Evolutionary conservation across 2,888 invertebrate genomes (phyloP).

Genomic region (Oeneis ivallda): DNA sequence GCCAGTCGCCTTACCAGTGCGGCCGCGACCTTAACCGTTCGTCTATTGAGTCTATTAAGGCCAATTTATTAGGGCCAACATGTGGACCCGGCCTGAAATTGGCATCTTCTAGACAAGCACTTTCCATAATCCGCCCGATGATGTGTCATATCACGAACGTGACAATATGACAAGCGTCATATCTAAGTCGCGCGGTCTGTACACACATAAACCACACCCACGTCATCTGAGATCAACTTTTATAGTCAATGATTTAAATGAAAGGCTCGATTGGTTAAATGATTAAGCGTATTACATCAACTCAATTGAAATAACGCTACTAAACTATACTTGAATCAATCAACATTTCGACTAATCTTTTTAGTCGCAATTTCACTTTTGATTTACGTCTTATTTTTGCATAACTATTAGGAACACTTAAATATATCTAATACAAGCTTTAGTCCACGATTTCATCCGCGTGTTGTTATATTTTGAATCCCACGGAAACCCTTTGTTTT

Average conservation of each 20-base stretch:
- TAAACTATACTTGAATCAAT: slow-evolving; percentile 47
- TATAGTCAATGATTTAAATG: slow-evolving; percentile 44
- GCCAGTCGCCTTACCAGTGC: no score
- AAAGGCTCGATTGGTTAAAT: slow-evolving; percentile 42
- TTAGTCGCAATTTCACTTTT: slow-evolving; percentile 7
- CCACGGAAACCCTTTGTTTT: no score
- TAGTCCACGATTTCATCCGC: no score
- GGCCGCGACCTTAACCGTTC: no score
- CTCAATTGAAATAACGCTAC: slow-evolving; percentile 35
- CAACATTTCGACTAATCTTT: slow-evolving; percentile 26
- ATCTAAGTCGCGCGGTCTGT: slow-evolving; percentile 27
- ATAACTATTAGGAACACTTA: background rate
- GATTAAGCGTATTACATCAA: slow-evolving; percentile 40
- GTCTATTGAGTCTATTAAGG: no score
- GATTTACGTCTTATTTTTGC: background rate
- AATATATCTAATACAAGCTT: background rate
- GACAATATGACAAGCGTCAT: slow-evolving; percentile 7
- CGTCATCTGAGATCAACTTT: slow-evolving; percentile 43
- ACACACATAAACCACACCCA: slow-evolving; percentile 45
- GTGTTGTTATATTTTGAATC: no score
- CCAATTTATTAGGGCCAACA: no score
- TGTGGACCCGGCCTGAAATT: background rate
- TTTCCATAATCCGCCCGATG: background rate
- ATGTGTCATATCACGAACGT: background rate
- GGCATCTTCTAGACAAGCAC: background rate